A percentile compares a stretch with the other conserved stretches of the same genome.
Conservation (phyloP, 2,888 invertebrate species). For the Cactoblastis cactorum region DNA sequence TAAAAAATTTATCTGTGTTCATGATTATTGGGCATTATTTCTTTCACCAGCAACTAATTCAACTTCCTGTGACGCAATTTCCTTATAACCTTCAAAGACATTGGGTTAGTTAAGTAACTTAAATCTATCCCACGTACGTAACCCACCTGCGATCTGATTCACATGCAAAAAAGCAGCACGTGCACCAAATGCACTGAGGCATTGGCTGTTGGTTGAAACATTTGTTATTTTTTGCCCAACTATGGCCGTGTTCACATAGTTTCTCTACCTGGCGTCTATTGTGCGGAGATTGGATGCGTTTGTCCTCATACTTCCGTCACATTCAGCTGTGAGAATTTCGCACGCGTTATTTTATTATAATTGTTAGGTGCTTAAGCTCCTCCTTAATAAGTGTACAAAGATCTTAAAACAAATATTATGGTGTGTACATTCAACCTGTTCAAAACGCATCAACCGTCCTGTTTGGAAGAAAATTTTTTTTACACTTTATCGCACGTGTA, state of each 20-base stretch:
- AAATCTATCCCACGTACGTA: background rate
- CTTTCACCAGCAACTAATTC: background rate
- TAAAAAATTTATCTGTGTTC: too few species aligned
- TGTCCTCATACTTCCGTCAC: conserved; percentile 19
- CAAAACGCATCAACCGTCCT: too few species aligned
- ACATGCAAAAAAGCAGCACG: conserved; percentile 26
- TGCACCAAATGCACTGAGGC: conserved; percentile 19
- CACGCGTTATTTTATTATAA: background rate
- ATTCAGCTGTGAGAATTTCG: conserved; percentile 14
- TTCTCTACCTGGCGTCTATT: conserved; percentile 40
- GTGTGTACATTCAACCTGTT: too few species aligned
- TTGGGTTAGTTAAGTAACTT: background rate
- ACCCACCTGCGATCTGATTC: conserved; percentile 3
- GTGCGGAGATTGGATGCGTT: conserved; percentile 4
- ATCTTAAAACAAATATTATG: too few species aligned
- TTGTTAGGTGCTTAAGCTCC: background rate
- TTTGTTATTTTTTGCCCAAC: conserved; percentile 25
- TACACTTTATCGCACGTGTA: too few species aligned
- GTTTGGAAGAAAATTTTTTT: too few species aligned
- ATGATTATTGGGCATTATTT: too few species aligned
- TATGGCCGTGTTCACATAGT: conserved; percentile 46
- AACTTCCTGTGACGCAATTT: background rate
- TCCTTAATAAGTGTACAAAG: background rate
- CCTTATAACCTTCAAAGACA: background rate
- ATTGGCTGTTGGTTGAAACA: conserved; percentile 24